These are phyloP conservation scores for Seriola dumerili DNA, from an alignment of 2,113 vertebrate genomes.

Conservation along the genomic window DNA sequence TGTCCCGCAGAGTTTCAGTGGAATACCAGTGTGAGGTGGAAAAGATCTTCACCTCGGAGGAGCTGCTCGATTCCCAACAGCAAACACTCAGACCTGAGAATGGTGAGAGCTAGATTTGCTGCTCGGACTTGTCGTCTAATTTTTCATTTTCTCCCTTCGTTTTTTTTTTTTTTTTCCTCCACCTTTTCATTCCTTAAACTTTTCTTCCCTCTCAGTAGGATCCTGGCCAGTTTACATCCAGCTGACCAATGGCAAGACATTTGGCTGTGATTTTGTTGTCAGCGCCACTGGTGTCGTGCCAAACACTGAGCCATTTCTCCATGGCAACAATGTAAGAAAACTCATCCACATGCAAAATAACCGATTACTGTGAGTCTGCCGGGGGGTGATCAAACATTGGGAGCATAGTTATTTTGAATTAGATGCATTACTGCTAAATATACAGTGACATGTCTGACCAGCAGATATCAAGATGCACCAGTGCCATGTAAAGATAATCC, in stretches of 20 bases:
- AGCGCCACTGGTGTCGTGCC: slow-evolving; percentile 96
- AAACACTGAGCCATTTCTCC: slow-evolving; percentile 90
- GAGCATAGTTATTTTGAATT: background rate
- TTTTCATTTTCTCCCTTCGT: slow-evolving; percentile 3
- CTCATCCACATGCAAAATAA: background rate
- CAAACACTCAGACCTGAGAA: slow-evolving; percentile 58
- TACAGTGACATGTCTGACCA: fast-evolving
- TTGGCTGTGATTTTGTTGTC: slow-evolving; percentile 94
- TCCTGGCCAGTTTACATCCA: slow-evolving; percentile 92
- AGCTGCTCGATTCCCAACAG: slow-evolving; percentile 81
- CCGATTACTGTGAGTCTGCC: background rate
- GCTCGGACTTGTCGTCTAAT: slow-evolving; percentile 48
- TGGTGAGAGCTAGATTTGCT: slow-evolving; percentile 61
- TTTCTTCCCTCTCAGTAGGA: slow-evolving; percentile 71
- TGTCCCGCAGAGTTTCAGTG: slow-evolving; percentile 88
- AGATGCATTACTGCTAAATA: background rate
- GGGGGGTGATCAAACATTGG: background rate
- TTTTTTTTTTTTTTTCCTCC: background rate
- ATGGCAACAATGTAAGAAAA: slow-evolving; percentile 89
- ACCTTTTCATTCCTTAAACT: background rate
- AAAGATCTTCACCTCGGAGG: slow-evolving; percentile 86
- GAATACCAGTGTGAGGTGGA: slow-evolving; percentile 92
- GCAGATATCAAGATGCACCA: background rate
- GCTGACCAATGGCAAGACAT: slow-evolving; percentile 91
- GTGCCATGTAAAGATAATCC: background rate